A percentile compares a stretch with the other conserved stretches of the same genome.
phyloP scores from a whole-genome alignment of 2,888 invertebrate genomes.

The Galerucella nymphaeae region DNA sequence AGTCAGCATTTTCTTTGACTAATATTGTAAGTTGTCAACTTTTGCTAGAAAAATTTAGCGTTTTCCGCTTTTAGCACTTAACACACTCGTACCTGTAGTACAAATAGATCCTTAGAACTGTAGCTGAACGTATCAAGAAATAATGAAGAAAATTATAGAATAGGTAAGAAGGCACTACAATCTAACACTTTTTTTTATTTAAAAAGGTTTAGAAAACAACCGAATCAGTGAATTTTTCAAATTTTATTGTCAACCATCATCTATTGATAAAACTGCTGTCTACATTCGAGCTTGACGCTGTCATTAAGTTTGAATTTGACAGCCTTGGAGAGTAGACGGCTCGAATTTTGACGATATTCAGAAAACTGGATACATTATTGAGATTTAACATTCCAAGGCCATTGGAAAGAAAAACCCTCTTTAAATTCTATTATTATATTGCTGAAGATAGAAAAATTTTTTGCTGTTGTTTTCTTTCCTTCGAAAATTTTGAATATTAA shows the following conservation, averaged over 20 bases:
- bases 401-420: no score
- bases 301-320: no score
- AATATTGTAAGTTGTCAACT: neutral
- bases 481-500: neutral
- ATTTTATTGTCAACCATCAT: no score
- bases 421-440: no score
- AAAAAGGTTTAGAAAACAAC: neutral
- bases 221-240: neutral
- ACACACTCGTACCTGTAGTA: slow-evolving; percentile 36
- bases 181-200: neutral
- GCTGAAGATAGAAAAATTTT: no score
- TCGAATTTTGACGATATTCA: no score
- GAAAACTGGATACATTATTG: no score
- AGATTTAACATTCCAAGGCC: no score
- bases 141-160: neutral
- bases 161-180: neutral
- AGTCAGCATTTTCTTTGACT: neutral
- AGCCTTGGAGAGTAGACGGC: no score
- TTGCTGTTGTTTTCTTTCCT: neutral
- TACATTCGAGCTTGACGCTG: no score
- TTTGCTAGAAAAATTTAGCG: slow-evolving; percentile 28
- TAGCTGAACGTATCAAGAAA: slow-evolving; percentile 12
- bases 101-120: slow-evolving; percentile 22
- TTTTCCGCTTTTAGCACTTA: slow-evolving; percentile 44
- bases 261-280: no score